These are phyloP conservation scores for Sciaenops ocellatus DNA, from an alignment of 2,797 vertebrate genomes.

Conservation along the genomic window DNA sequence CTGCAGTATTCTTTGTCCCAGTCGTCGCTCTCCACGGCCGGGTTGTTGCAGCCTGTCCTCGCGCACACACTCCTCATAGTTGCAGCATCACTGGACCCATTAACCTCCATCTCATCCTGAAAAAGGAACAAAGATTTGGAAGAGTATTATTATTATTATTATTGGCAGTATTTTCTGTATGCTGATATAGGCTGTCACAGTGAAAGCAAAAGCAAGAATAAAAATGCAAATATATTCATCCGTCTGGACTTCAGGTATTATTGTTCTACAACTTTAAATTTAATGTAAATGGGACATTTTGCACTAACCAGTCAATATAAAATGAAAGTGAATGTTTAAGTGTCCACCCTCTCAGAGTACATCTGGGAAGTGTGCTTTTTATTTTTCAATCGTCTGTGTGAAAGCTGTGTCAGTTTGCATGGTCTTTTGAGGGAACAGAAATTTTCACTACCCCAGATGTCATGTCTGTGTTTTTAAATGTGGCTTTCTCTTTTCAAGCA, in stretches of 20 bases:
- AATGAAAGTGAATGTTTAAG: neutral
- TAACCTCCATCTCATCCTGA: slow-evolving; percentile 91
- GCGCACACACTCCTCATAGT: slow-evolving; percentile 84
- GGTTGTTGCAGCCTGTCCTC: slow-evolving; percentile 90
- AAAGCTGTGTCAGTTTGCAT: neutral
- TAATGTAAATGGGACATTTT: neutral
- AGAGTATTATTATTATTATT: neutral
- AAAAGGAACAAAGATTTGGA: neutral
- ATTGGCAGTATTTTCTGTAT: neutral
- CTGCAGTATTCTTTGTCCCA: slow-evolving; percentile 95
- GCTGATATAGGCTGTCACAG: neutral
- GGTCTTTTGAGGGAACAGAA: neutral
- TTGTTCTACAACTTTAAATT: neutral
- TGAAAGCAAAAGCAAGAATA: neutral
- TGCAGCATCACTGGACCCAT: slow-evolving; percentile 67
- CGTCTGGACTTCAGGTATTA: neutral
- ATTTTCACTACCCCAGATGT: slow-evolving; percentile 7
- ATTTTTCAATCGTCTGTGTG: neutral
- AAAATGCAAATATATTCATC: neutral
- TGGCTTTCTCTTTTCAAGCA: neutral
- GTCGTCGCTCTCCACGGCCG: slow-evolving; percentile 86
- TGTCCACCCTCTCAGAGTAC: neutral
- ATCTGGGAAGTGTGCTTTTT: neutral
- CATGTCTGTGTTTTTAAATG: neutral
- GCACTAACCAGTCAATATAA: neutral